Evolutionary conservation across 2,113 vertebrate genomes (phyloP).

Genomic region (Aegotheles bennettii): DNA sequence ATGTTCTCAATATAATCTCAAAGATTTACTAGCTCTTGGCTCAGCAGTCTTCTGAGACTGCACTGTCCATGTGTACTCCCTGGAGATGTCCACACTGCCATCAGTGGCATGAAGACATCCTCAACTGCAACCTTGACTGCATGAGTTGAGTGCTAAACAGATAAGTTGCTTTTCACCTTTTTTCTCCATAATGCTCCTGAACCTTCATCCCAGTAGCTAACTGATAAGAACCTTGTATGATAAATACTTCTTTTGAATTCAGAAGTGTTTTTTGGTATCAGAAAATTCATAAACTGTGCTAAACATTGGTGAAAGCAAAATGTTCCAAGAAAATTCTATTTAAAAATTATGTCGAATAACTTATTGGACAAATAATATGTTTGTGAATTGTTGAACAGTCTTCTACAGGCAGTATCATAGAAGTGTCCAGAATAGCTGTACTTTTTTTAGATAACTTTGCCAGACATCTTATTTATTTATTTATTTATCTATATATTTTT

Average conservation of each 20-base stretch:
- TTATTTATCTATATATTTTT: too few relatives aligned
- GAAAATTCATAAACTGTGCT: background rate
- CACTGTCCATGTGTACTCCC: background rate
- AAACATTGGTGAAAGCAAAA: background rate
- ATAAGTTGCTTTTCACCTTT: background rate
- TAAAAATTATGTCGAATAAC: background rate
- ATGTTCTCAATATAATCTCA: background rate
- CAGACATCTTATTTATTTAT: too few relatives aligned
- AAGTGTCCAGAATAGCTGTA: background rate
- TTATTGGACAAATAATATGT: background rate
- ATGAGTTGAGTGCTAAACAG: background rate
- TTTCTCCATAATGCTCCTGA: background rate
- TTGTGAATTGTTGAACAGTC: background rate
- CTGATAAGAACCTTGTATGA: background rate
- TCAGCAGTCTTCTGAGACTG: fast-evolving
- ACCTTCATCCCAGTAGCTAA: background rate
- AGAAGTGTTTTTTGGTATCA: background rate
- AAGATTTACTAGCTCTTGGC: background rate
- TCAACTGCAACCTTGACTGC: background rate
- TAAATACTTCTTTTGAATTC: background rate
- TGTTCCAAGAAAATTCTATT: background rate
- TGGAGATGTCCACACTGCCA: background rate
- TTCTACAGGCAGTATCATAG: background rate
- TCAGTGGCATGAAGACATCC: background rate
- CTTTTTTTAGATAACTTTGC: background rate